Conservation (phyloP, 2,888 invertebrate species). For the Choreutis nemorana region DNA sequence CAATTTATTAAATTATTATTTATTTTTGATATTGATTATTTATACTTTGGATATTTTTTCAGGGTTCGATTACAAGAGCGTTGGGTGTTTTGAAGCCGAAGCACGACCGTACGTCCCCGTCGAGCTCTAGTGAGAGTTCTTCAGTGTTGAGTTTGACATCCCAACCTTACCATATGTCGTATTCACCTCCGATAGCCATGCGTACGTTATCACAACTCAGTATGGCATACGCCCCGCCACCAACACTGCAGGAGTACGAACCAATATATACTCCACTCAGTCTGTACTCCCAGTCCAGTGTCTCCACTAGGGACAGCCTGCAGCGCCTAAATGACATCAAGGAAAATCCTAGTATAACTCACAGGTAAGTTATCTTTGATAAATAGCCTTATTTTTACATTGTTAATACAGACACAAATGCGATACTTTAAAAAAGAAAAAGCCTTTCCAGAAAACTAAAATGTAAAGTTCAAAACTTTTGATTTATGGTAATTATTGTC, state of each 20-base stretch:
- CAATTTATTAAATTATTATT: background rate
- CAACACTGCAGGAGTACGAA: slow-evolving; percentile 62
- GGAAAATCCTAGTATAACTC: slow-evolving; percentile 42
- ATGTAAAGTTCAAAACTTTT: background rate
- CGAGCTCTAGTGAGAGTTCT: slow-evolving; percentile 72
- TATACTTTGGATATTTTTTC: slow-evolving; percentile 14
- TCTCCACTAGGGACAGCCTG: slow-evolving; percentile 53
- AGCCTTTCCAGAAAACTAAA: too few relatives aligned
- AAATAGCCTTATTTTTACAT: too few relatives aligned
- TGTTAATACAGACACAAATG: too few relatives aligned
- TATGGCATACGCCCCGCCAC: slow-evolving; percentile 68
- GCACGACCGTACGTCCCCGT: slow-evolving; percentile 71
- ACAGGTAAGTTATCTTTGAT: slow-evolving; percentile 33
- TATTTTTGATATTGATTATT: background rate
- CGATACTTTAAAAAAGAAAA: too few relatives aligned
- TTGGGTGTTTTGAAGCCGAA: slow-evolving; percentile 73
- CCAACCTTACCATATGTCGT: slow-evolving; percentile 54
- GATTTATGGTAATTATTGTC: background rate
- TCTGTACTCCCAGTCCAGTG: slow-evolving; percentile 54
- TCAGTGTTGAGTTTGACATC: slow-evolving; percentile 62
- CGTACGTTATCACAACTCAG: slow-evolving; percentile 65
- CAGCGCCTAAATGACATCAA: slow-evolving; percentile 55
- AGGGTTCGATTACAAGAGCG: slow-evolving; percentile 80
- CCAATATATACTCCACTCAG: slow-evolving; percentile 57
- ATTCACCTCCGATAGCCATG: slow-evolving; percentile 62